Evolutionary conservation across 2,113 vertebrate genomes (phyloP), one percentile per base, ranked within the genome.

Genomic region (Clarias batrachus): DNA sequence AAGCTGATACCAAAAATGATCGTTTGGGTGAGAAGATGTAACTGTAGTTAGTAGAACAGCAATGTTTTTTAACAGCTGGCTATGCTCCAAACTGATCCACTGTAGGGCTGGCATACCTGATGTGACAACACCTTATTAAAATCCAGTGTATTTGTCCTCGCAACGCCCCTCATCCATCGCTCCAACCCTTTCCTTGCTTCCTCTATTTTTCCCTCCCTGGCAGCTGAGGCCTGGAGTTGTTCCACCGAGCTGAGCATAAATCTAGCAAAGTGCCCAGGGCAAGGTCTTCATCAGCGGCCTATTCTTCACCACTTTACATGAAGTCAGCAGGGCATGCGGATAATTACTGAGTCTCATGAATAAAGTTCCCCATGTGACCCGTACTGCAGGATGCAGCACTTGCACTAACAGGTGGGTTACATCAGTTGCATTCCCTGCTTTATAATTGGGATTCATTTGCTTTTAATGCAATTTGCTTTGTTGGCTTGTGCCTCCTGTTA

Each of bases 51-150:
- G 89, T 84, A 89, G 89, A 92, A 87, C 90, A 83, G 86, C 81
- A 90, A 89, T 83, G 86, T 88, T 90, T 48, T 92, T 87, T 87
- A 65, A 73, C 70, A 86, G 57, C 68, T 93, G 92, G 93, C 92
- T 89, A 84, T 91, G 78, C 84, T 93, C 92, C 91, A 90, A 90
- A 85, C 90, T 94, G 92, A 93, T 92, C 88, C 89, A 37, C 33
- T 2, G 33, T 37, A 91, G 86, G 88, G 86, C 90, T 91, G 84
- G 86, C 85, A 88, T 89, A 91, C 92, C 90, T 91, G 90, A 91
- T 91, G 81, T 93, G 92, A 94, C 92, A 93, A 92, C 90, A 91
- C 87, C 92, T 93, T 93, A 93, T 93, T 93, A 92, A 92, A 95
- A 94, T 92, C 91, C 68, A 91, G 86, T 87, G 87, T 59, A 54